Conservation (phyloP, 1,140 invertebrate species). For the Zaprionus davidi region DNA sequence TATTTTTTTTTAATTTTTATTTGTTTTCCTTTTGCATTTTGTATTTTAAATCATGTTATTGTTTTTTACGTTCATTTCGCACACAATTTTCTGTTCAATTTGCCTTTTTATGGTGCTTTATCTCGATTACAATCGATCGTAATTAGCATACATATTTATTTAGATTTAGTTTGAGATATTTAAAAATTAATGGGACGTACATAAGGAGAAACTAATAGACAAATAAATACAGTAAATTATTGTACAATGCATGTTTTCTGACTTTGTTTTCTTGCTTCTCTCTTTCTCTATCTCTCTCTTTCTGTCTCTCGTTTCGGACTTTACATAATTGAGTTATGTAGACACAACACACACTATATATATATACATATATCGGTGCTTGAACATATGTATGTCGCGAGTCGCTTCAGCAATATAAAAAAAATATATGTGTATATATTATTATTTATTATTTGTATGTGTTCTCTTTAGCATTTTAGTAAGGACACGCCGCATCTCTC, state of each 20-base stretch:
- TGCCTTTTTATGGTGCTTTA: background rate
- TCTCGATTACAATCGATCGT: conserved; percentile 7
- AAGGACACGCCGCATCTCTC: conserved; percentile 23
- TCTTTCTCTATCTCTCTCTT: background rate
- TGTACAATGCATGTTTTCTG: conserved; percentile 51
- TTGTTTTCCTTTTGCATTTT: conserved; percentile 45
- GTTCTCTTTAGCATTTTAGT: conserved; percentile 32
- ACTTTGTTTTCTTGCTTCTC: conserved; percentile 13
- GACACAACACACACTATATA: background rate
- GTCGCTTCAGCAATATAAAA: conserved; percentile 41
- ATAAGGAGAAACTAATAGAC: conserved; percentile 17
- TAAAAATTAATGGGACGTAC: conserved; percentile 12
- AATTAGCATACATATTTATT: conserved; percentile 16
- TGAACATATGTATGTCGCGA: background rate
- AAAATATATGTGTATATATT: conserved; percentile 52
- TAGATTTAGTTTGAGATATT: conserved; percentile 27
- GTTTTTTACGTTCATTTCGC: background rate
- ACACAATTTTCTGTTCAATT: conserved; percentile 4
- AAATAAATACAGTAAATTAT: conserved; percentile 56
- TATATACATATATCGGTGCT: background rate
- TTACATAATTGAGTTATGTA: conserved; percentile 43
- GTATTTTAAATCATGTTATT: background rate
- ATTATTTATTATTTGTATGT: conserved; percentile 31
- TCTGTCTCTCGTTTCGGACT: background rate
- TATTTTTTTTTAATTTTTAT: conserved; percentile 19